A percentile compares a stretch with the other conserved stretches of the same genome.
Evolutionary conservation across 2,797 vertebrate species (phyloP).

Genomic region (Lepus townsendii): DNA sequence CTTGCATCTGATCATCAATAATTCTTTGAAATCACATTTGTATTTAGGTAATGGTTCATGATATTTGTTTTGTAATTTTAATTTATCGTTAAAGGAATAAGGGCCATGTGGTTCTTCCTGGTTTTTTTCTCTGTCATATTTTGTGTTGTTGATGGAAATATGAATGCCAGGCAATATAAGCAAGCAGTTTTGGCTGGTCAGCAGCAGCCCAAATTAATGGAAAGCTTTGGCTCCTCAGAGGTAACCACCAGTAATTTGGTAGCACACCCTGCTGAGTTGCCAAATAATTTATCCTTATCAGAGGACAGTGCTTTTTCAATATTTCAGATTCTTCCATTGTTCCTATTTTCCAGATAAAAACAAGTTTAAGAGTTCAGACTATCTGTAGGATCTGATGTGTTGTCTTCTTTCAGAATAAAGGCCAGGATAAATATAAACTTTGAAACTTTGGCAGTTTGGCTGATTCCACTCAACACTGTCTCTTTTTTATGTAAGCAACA

Average conservation of each 20-base stretch:
- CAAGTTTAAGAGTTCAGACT: conserved; percentile 29
- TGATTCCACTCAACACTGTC: neutral
- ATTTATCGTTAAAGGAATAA: conserved; percentile 16
- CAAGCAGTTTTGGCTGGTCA: neutral
- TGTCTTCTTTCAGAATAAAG: conserved; percentile 38
- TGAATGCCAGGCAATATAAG: neutral
- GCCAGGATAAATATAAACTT: conserved; percentile 22
- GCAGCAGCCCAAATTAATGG: neutral
- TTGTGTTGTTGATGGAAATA: neutral
- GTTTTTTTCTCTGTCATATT: neutral
- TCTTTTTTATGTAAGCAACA: neutral
- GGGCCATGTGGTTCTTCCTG: neutral
- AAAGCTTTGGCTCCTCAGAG: neutral
- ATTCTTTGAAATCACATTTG: conserved; percentile 53
- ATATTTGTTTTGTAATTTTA: conserved; percentile 41
- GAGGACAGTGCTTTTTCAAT: conserved; percentile 16
- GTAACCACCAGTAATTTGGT: neutral
- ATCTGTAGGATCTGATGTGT: neutral
- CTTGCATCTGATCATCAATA: neutral
- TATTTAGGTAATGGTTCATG: neutral
- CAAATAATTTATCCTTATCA: conserved; percentile 11
- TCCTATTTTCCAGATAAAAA: conserved; percentile 30
- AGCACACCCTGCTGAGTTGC: neutral
- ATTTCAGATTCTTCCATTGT: neutral
- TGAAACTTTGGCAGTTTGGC: conserved; percentile 1